Percentiles rank a stretch among this genome's conserved stretches.
Evolutionary conservation across 2,797 vertebrate genomes (phyloP).

Genomic region (Vespertilio murinus): DNA sequence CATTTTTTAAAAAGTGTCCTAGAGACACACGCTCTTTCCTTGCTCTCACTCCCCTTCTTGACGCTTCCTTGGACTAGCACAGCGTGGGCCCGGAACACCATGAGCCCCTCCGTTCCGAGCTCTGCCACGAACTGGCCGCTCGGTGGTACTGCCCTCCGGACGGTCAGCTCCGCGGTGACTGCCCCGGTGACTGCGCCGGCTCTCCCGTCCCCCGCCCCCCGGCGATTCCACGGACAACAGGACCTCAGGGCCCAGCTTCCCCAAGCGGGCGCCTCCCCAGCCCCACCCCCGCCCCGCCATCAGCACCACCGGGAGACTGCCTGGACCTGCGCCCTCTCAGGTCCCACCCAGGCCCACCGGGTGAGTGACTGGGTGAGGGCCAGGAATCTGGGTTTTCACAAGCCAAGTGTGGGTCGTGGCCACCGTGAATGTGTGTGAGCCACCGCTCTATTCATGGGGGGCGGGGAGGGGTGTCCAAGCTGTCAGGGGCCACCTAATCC

Average conservation of each 20-base stretch:
- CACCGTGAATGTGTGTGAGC: neutral
- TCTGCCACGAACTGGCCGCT: neutral
- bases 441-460: too few species aligned
- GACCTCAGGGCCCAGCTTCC: neutral
- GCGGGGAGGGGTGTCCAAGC: too few species aligned
- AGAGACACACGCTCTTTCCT: constrained; percentile 47
- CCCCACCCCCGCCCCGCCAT: neutral
- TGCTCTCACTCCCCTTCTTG: constrained; percentile 27
- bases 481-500: neutral
- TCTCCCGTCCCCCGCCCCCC: neutral
- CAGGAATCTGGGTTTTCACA: neutral
- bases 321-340: neutral
- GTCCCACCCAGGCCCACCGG: too few species aligned
- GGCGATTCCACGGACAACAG: neutral
- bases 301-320: neutral
- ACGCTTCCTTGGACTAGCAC: neutral
- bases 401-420: neutral
- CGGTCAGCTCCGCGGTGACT: neutral
- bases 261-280: neutral
- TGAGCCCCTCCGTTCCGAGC: constrained; percentile 27
- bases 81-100: constrained; percentile 12
- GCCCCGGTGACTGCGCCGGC: neutral
- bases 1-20: neutral
- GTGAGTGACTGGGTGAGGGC: neutral
- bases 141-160: neutral